Evolutionary conservation across 2,113 vertebrate genomes (phyloP), one percentile per base, ranked within the genome.

Genomic region (Phoxinus phoxinus): DNA sequence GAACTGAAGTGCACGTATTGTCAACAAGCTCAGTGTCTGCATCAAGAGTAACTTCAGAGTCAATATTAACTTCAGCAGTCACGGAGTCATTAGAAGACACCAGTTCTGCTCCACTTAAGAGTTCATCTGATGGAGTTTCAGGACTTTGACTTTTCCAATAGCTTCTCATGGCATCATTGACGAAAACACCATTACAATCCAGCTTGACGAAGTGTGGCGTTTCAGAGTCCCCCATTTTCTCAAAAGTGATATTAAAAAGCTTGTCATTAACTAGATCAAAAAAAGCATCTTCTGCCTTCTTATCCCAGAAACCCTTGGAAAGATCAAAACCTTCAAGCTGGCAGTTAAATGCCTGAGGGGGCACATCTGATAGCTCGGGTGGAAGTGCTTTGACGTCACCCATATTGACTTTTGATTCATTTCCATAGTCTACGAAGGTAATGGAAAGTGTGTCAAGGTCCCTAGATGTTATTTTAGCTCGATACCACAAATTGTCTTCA

Each of bases 351-450:
- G 97, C 96, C 88, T 96, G 97, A 84, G 93, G 92, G 12, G 95
- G 94, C 37, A 93, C 81, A 9, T 87, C 19, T 11, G 95, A 56
- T 15, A 98, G 90, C 4, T 93, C 88, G 17, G 80, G 3, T 0
- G 97, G 94, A 7, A 99, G 92, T 58, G 90, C 89, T 83, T 87
- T 94, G 63, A 97, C 75, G 25, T 94, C 82, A 27, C 92, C 90
- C 4, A 91, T 3, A 10, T 87, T 90, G 37, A 95, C 89, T 10
- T 91, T 81, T 35, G 96, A 95, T 46, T 93, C 81, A 2, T 96
- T 97, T 85, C 97, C 97, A 0, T 97, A 97, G 92, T 99, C 98
- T 44, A 99, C 90, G 2, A 97, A 96, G 44, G 94, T 88, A 86
- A 98, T 91, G 0, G 92, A 93, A 0, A 96, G 2, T 0, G 72